Conservation (phyloP, 2,888 invertebrate species). For the Pandemis heparana region DNA sequence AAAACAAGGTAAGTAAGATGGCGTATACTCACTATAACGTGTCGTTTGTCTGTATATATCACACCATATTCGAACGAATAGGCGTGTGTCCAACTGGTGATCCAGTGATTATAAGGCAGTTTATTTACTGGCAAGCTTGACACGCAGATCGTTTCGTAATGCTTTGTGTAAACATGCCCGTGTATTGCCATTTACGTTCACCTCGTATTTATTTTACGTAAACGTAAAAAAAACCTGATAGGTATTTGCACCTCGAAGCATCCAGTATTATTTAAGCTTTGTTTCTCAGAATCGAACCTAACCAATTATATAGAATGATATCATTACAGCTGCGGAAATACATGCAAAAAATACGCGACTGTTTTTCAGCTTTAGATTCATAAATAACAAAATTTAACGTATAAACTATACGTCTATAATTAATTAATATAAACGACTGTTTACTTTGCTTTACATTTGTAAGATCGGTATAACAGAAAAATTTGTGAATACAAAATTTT, state of each 20-base stretch:
- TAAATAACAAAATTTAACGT: too few relatives aligned
- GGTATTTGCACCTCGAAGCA: slow-evolving; percentile 30
- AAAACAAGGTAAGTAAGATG: not conserved
- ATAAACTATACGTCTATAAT: too few relatives aligned
- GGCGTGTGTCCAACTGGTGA: not conserved
- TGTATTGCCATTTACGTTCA: slow-evolving; percentile 35
- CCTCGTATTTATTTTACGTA: slow-evolving; percentile 38
- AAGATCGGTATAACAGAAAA: too few relatives aligned
- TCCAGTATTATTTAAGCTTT: slow-evolving; percentile 28
- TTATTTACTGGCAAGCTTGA: slow-evolving; percentile 19
- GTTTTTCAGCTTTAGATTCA: not conserved
- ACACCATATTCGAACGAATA: not conserved
- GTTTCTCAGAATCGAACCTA: slow-evolving; percentile 28
- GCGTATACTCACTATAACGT: not conserved
- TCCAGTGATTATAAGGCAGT: not conserved
- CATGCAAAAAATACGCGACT: not conserved
- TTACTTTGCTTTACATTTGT: too few relatives aligned
- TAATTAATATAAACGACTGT: too few relatives aligned
- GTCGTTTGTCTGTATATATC: not conserved
- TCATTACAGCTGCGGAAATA: slow-evolving; percentile 2
- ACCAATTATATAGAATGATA: slow-evolving; percentile 17
- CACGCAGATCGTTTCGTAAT: slow-evolving; percentile 37
- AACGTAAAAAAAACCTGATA: slow-evolving; percentile 39
- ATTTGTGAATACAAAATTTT: too few relatives aligned
- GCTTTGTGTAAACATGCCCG: slow-evolving; percentile 30